A percentile compares a stretch with the other conserved stretches of the same genome.
Conservation (phyloP, 2,888 invertebrate species). For the Pasiphila rectangulata region DNA sequence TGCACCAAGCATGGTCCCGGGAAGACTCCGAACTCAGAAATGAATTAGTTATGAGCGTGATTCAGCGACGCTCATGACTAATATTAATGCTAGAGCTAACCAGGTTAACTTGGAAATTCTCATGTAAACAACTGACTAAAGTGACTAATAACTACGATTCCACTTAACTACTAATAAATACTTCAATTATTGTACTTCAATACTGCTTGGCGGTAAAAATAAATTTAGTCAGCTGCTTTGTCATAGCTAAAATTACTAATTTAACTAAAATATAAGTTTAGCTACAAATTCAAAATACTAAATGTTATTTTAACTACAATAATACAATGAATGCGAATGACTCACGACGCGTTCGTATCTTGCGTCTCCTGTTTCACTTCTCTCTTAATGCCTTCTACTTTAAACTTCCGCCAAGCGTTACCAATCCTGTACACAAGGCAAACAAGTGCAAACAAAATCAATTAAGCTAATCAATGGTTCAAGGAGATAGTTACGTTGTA, state of each 20-base stretch:
- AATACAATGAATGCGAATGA: slow-evolving; percentile 15
- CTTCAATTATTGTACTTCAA: no score
- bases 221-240: no score
- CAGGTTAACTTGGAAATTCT: no score
- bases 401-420: slow-evolving; percentile 33
- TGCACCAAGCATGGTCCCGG: no score
- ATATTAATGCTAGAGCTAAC: no score
- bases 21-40: no score
- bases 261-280: neutral
- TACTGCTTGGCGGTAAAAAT: slow-evolving; percentile 17
- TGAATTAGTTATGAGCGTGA: no score
- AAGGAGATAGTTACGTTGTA: neutral
- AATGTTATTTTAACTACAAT: slow-evolving; percentile 3
- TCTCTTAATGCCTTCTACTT: slow-evolving; percentile 34
- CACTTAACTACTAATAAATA: no score
- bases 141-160: no score
- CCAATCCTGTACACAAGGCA: slow-evolving; percentile 26
- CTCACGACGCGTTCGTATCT: slow-evolving; percentile 29
- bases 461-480: slow-evolving; percentile 9
- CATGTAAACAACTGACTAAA: no score
- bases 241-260: no score
- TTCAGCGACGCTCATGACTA: no score
- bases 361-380: slow-evolving; percentile 21
- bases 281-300: neutral
- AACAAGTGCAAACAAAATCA: slow-evolving; percentile 24